phyloP scores from a whole-genome alignment of 2,113 vertebrate genomes.

The Okapia johnstoni region DNA sequence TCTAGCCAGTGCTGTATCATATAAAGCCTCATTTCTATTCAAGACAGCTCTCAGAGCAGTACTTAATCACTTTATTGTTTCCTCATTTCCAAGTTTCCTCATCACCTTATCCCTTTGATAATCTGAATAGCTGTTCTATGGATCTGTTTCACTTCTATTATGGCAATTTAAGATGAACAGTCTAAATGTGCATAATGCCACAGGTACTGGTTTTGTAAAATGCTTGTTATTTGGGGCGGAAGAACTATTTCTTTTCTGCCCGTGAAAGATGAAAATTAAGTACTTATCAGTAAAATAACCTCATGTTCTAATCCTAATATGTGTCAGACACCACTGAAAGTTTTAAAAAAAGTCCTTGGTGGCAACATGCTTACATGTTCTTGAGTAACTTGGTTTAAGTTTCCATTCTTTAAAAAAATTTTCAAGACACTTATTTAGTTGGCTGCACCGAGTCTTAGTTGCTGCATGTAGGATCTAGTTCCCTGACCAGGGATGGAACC shows the following conservation, averaged over 20 bases:
- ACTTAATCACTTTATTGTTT: background rate
- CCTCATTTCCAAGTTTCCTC: background rate
- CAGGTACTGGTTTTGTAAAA: background rate
- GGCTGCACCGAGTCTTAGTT: background rate
- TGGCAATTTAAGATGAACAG: background rate
- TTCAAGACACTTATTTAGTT: background rate
- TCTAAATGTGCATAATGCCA: background rate
- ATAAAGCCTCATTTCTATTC: background rate
- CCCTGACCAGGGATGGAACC: background rate
- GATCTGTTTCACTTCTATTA: background rate
- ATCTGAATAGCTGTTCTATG: background rate
- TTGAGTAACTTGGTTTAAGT: constrained; percentile 19
- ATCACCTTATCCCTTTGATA: background rate
- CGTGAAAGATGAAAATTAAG: constrained; percentile 37
- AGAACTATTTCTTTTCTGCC: background rate
- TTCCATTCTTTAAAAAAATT: background rate
- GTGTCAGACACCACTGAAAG: background rate
- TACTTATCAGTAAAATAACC: background rate
- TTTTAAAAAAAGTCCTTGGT: constrained; percentile 14
- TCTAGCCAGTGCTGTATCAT: background rate
- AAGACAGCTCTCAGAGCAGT: background rate
- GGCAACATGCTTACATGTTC: background rate
- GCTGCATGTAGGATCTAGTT: background rate
- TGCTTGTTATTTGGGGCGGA: background rate
- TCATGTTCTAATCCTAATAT: background rate